Conservation (phyloP, 1,140 invertebrate species). For the Megalonaias nervosa region DNA sequence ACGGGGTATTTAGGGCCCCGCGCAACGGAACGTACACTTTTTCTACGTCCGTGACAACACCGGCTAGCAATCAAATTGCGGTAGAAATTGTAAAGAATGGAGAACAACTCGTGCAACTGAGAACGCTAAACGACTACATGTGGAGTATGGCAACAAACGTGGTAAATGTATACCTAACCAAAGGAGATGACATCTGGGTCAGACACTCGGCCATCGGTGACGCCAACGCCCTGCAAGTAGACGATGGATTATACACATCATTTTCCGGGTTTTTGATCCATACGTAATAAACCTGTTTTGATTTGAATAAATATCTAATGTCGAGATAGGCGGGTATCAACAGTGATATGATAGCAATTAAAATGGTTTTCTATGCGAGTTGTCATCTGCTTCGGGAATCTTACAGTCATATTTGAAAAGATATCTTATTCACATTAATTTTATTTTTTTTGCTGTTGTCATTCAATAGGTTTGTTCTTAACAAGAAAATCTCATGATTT, state of each 20-base stretch:
- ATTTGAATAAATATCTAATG: no score
- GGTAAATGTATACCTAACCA: constrained; percentile 5
- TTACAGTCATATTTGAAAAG: no score
- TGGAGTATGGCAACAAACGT: constrained; percentile 31
- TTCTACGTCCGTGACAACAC: constrained; percentile 6
- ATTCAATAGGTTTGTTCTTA: no score
- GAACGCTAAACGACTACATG: constrained; percentile 30
- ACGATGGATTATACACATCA: constrained; percentile 18
- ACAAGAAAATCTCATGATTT: no score
- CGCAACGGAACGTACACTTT: constrained; percentile 52
- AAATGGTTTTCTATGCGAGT: no score
- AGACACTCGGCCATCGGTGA: constrained; percentile 29
- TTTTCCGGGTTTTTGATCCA: constrained; percentile 27
- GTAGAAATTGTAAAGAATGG: constrained; percentile 19
- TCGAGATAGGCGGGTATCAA: no score
- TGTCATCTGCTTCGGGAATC: no score
- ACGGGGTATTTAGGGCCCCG: constrained; percentile 50
- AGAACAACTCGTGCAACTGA: constrained; percentile 12
- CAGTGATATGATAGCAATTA: no score
- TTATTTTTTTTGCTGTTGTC: no score
- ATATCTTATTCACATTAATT: no score
- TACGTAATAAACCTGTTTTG: not conserved
- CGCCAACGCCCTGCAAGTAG: constrained; percentile 7
- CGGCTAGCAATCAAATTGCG: constrained; percentile 18
- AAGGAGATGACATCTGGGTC: constrained; percentile 33